phyloP scores from a whole-genome alignment of 2,113 vertebrate genomes.

The Sorex araneus region DNA sequence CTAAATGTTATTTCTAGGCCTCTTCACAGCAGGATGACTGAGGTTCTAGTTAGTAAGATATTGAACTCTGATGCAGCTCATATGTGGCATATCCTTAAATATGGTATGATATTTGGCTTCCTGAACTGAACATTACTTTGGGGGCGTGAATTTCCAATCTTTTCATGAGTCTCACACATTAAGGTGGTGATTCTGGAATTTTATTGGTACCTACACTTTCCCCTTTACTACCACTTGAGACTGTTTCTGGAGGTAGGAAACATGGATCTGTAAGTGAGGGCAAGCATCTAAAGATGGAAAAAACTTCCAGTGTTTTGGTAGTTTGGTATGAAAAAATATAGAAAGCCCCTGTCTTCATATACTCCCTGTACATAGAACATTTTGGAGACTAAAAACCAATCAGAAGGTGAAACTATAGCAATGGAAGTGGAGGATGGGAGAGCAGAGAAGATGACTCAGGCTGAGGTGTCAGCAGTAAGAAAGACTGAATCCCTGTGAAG shows the following conservation, averaged over 20 bases:
- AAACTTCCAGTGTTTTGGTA: not conserved
- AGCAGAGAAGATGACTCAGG: not conserved
- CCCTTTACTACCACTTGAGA: not conserved
- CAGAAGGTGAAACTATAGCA: not conserved
- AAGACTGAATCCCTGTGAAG: no score
- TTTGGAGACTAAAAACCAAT: not conserved
- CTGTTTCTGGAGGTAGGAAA: not conserved
- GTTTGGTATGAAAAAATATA: slow-evolving; percentile 21
- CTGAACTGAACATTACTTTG: not conserved
- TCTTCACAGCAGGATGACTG: not conserved
- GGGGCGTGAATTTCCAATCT: not conserved
- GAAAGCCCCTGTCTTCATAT: not conserved
- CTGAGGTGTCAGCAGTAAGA: not conserved
- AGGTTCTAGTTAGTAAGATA: slow-evolving; percentile 39
- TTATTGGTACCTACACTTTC: not conserved
- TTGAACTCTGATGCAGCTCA: not conserved
- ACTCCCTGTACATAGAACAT: not conserved
- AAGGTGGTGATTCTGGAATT: not conserved
- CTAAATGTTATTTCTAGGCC: slow-evolving; percentile 44
- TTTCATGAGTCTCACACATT: not conserved
- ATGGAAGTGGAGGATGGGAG: not conserved
- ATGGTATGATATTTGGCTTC: not conserved
- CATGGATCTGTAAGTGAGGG: not conserved
- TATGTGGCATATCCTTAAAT: not conserved
- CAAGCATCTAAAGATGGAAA: not conserved